Evolutionary conservation across 2,888 invertebrate genomes (phyloP), one percentile per base, ranked within the genome.

Genomic region (Agelastica alni): DNA sequence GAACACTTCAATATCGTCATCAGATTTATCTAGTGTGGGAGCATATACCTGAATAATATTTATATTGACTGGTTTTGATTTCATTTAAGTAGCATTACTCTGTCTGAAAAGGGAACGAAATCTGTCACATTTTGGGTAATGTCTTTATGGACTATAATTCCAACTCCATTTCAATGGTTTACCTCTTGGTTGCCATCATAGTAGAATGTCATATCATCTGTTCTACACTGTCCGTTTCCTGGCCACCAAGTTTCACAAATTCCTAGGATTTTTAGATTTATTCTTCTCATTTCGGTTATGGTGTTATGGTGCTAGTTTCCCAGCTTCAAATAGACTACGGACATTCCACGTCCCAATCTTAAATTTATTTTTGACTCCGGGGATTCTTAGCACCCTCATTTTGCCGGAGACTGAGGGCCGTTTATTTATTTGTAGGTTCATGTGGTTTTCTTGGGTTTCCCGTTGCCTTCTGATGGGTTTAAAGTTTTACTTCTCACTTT

Each of bases 11-110:
- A n/a, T n/a, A n/a, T 49, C 49, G 6, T 49, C 49, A 13, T 49
- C 49, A 5, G 39, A 12, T 39, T 41, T 49, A 12, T 49, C 49
- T 13, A 22, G 3, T 9, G 41, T 20, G 18, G 49, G 41, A 7
- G 49, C 49, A 39, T 48, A 4, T 39, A 39, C 12, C 26, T 37
- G 22, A 18, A 20, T 46, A 10, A 48, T 48, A 18, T 49, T 42
- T 42, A 44, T 31, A 6, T 44, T 42, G 7, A 30, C 16, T 30
- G 7, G 14, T 17, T 14, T 44, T 22, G 22, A 22, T 22, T 22
- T 22, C 7, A 22, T 7, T 39, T 47, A 4, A 34, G 10, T 32
- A 36, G 13, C 47, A 18, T 36, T 37, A 9, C 20, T 41, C 47
- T 41, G 20, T 47, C 22, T 7, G 10, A 22, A 16, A 16, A 36